Base-by-base conservation (phyloP, 2,797 vertebrate genomes). In the Trematomus bernacchii region DNA sequence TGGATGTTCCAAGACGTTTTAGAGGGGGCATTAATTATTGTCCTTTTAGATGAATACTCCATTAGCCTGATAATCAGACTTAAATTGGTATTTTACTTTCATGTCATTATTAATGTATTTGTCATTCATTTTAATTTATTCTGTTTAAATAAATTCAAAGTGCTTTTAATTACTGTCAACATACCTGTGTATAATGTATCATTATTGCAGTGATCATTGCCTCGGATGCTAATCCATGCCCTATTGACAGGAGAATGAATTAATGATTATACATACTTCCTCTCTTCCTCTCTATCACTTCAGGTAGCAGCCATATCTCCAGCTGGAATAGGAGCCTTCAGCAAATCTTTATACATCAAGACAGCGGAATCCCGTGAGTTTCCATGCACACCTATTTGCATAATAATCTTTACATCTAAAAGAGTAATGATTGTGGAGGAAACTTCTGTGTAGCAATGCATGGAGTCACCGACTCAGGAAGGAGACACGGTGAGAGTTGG, bases 361-460 rank as follows among this genome's bases (percentile, higher is more conserved):
- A 99, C 98, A 3, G 95, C 96, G 79, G 98, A 99, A 93, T 98
- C 98, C 85, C 94, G 98, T 99, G 95, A 92, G 77, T 93, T 84
- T 79, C 85, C 69, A 70, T 57, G 8, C 50, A 69, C 44, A 52
- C 19, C 44, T 23, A 50, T 23, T 50, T 64, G 9, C 65, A 64
- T 9, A 48, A 23, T 40, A 3, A 65, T 60, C 6, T 27, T 37
- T 57, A 61, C 19, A 10, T 73, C 10, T 19, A 62, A 73, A 66
- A 14, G 11, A 75, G 6, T 23, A 8, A 50, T 16, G n/a, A n/a
- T n/a, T n/a, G n/a, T n/a, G n/a, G n/a, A n/a, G n/a, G n/a, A n/a
- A n/a, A n/a, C n/a, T n/a, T n/a, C n/a, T n/a, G n/a, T n/a, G n/a
- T n/a, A n/a, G n/a, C n/a, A n/a, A n/a, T n/a, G n/a, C n/a, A n/a